A percentile compares a stretch with the other conserved stretches of the same genome.
These are phyloP conservation scores for Catharus bicknelli DNA, from an alignment of 2,113 vertebrate species.

Conservation along the genomic window DNA sequence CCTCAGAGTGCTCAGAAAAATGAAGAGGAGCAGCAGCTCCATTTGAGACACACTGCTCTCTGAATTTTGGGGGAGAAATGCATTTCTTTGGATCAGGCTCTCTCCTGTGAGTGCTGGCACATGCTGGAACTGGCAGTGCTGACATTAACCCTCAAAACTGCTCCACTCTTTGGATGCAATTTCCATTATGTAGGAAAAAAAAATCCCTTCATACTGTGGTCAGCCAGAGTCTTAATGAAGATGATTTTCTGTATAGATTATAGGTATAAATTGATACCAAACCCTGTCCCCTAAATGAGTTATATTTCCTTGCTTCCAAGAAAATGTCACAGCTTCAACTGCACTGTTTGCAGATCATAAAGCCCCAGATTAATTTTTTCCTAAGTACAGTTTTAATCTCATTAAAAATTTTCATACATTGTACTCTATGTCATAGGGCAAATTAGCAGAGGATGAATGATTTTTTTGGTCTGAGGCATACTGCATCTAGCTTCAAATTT, in stretches of 20 bases:
- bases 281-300: background rate
- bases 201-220: background rate
- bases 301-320: constrained; percentile 3
- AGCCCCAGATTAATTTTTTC: constrained; percentile 27
- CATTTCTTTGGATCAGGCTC: background rate
- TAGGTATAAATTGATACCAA: background rate
- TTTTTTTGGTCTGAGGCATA: background rate
- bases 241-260: background rate
- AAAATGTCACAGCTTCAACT: constrained; percentile 13
- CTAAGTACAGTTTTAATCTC: constrained; percentile 39
- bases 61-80: background rate
- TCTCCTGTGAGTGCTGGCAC: background rate
- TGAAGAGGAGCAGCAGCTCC: background rate
- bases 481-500: background rate
- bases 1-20: background rate
- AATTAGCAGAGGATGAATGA: constrained; percentile 50
- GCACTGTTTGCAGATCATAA: constrained; percentile 32
- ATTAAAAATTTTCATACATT: constrained; percentile 23
- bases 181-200: background rate
- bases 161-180: background rate
- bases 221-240: background rate
- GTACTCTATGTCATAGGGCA: constrained; percentile 1
- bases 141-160: background rate
- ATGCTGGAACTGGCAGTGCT: background rate
- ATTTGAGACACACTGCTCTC: background rate